phyloP scores from a whole-genome alignment of 2,113 vertebrate genomes.

The Puffinus mauretanicus region DNA sequence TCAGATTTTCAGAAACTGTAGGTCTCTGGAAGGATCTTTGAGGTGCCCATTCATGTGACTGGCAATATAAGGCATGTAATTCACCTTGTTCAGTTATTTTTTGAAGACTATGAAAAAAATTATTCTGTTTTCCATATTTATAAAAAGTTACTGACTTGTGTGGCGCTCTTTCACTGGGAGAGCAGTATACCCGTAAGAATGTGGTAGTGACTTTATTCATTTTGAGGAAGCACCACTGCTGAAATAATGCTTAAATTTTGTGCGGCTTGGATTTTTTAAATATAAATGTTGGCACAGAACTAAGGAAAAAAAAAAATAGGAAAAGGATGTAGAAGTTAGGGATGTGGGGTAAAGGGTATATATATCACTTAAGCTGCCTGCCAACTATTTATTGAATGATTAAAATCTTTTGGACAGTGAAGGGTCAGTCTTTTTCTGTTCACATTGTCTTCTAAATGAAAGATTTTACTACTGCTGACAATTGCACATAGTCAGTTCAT shows the following conservation, averaged over 20 bases:
- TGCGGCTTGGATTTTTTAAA: not conserved
- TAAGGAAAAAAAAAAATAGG: not conserved
- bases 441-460: not conserved
- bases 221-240: not conserved
- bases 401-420: not conserved
- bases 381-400: not conserved
- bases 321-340: not conserved
- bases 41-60: not conserved
- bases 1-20: not conserved
- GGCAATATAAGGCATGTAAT: not conserved
- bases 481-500: not conserved
- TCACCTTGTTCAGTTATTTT: not conserved
- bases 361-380: not conserved
- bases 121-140: not conserved
- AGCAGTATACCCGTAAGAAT: not conserved
- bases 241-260: not conserved
- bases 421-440: not conserved
- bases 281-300: not conserved
- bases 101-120: not conserved
- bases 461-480: conserved; percentile 36
- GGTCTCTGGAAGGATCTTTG: not conserved
- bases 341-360: not conserved
- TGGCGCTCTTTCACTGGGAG: not conserved
- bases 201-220: not conserved
- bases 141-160: not conserved